Conservation (phyloP, 37 sponge, comb jelly and placozoan genomes). For the Beroe ovata region DNA sequence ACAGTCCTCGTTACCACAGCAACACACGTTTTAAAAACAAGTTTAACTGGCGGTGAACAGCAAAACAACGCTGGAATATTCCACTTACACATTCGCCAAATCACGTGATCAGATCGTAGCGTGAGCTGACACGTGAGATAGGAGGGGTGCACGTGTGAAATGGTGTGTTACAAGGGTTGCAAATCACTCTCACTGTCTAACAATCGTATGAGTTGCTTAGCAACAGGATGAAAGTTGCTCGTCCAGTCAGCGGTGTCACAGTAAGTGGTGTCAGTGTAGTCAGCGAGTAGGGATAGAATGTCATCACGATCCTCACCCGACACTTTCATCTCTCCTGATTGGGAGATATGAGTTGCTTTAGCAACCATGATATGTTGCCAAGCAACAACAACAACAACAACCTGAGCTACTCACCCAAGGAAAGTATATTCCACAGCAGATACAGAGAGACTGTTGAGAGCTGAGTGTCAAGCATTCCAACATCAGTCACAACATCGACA, state of each 20-base stretch:
- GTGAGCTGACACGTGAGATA: no score
- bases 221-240: slow-evolving; percentile 16
- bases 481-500: slow-evolving; percentile 22
- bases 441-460: slow-evolving; percentile 39
- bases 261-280: slow-evolving; percentile 31
- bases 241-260: slow-evolving; percentile 15
- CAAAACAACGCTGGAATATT: no score
- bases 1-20: no score
- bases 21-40: no score
- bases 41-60: no score
- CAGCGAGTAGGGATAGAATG: background rate
- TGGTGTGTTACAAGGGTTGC: slow-evolving; percentile 8
- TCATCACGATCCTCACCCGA: background rate
- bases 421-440: slow-evolving; percentile 51
- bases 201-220: slow-evolving; percentile 11
- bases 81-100: no score
- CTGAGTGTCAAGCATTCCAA: slow-evolving; percentile 34
- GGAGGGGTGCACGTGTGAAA: no score
- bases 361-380: no score
- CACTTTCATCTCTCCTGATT: background rate
- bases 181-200: background rate
- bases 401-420: no score
- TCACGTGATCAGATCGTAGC: no score
- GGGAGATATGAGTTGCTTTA: background rate
- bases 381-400: no score